phyloP scores from a whole-genome alignment of 2,888 invertebrate species.

The Mallateleia sp. region DNA sequence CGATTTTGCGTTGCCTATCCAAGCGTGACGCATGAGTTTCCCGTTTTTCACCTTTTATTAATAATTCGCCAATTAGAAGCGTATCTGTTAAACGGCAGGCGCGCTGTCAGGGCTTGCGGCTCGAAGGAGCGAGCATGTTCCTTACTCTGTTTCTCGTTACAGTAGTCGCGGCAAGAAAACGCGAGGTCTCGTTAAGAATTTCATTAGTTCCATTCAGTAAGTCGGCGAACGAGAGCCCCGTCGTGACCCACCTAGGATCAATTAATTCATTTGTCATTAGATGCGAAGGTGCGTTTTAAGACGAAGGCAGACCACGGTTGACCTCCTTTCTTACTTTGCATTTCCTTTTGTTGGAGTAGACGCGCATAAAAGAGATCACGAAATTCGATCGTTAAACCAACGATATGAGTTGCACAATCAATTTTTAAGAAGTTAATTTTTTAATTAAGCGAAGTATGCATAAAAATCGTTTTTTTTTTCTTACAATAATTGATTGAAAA shows the following conservation, averaged over 20 bases:
- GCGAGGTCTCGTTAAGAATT: slow-evolving; percentile 69
- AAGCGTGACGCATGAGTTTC: slow-evolving; percentile 60
- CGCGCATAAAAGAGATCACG: no score
- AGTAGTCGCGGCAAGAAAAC: slow-evolving; percentile 70
- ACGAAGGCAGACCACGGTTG: slow-evolving; percentile 1
- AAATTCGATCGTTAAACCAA: no score
- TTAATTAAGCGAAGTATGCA: no score
- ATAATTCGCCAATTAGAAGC: slow-evolving; percentile 77
- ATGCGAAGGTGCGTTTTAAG: slow-evolving; percentile 23
- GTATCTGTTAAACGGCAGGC: slow-evolving; percentile 71
- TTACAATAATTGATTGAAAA: no score
- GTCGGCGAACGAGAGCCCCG: slow-evolving; percentile 23
- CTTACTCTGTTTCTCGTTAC: slow-evolving; percentile 74
- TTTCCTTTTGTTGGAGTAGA: no score
- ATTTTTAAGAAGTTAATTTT: no score
- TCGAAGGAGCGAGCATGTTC: slow-evolving; percentile 55
- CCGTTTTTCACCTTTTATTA: slow-evolving; percentile 75
- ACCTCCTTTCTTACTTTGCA: slow-evolving; percentile 4
- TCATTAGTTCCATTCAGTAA: slow-evolving; percentile 76
- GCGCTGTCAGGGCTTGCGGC: slow-evolving; percentile 51
- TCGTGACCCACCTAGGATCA: slow-evolving; percentile 37
- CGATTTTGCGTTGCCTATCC: slow-evolving; percentile 64
- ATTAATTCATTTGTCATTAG: slow-evolving; percentile 54
- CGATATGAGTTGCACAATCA: no score
- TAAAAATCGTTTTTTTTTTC: no score